These are phyloP conservation scores for Odontomachus brunneus DNA, from an alignment of 1,140 invertebrate species.

Conservation along the genomic window DNA sequence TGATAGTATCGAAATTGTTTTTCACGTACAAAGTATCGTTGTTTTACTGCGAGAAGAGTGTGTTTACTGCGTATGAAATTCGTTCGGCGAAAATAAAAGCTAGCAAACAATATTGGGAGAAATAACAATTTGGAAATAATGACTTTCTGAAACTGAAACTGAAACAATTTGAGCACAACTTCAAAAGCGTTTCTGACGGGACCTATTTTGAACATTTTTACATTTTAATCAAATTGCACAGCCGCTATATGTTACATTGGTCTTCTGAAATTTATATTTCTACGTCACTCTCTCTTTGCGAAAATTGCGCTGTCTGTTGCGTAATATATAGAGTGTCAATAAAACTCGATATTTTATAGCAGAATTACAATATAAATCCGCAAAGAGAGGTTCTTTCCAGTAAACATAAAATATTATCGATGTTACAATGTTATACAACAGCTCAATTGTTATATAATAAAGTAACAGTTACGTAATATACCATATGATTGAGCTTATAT, in stretches of 20 bases:
- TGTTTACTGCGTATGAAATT: neutral
- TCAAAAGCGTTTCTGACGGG: neutral
- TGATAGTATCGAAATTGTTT: neutral
- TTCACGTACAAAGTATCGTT: neutral
- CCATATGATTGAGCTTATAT: too few species aligned
- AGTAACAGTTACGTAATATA: too few species aligned
- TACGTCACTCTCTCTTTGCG: neutral
- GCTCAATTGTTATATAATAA: too few species aligned
- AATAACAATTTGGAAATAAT: constrained; percentile 14
- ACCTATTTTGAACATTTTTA: neutral
- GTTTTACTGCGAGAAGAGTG: neutral
- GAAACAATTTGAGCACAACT: too few species aligned
- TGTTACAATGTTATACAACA: too few species aligned
- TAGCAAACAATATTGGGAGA: neutral
- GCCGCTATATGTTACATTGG: neutral
- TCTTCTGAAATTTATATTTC: constrained; percentile 20
- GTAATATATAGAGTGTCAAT: neutral
- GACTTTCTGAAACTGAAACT: too few species aligned
- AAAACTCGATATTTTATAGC: constrained; percentile 3
- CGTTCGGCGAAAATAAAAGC: neutral
- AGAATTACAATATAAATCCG: neutral
- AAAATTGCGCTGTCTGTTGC: neutral
- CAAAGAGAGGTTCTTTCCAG: too few species aligned
- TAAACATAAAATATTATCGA: too few species aligned
- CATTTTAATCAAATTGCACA: neutral